A percentile compares a stretch with the other conserved stretches of the same genome.
Evolutionary conservation across 2,888 invertebrate genomes (phyloP).

Genomic region (Eupithecia centaureata): DNA sequence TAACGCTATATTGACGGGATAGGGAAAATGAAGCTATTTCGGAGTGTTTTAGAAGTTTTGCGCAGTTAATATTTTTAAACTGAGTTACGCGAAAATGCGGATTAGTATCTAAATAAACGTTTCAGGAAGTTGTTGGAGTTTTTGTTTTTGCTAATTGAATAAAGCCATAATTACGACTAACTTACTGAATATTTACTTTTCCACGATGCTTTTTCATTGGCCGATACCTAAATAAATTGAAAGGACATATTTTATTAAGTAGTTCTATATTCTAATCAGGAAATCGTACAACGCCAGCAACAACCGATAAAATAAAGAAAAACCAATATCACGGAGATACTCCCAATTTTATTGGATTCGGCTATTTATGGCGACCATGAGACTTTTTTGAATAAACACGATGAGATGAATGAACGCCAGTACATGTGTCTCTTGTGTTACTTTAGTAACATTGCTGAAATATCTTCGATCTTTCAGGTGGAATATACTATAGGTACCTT

Average conservation of each 20-base stretch:
- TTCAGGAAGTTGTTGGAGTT: background rate
- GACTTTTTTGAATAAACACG: constrained; percentile 16
- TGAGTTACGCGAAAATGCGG: too few relatives aligned
- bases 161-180: too few relatives aligned
- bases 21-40: constrained; percentile 36
- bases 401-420: background rate
- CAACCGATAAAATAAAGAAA: constrained; percentile 7
- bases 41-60: constrained; percentile 3
- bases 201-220: background rate
- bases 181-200: background rate
- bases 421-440: constrained; percentile 11
- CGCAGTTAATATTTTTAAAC: too few relatives aligned
- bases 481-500: constrained; percentile 52
- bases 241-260: background rate
- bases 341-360: constrained; percentile 13
- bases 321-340: constrained; percentile 4
- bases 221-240: background rate
- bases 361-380: constrained; percentile 12
- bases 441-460: constrained; percentile 17
- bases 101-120: too few relatives aligned
- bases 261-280: constrained; percentile 7
- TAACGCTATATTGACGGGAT: constrained; percentile 49
- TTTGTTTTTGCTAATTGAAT: background rate
- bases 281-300: background rate
- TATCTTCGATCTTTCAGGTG: constrained; percentile 52